These are phyloP conservation scores for Xiphophorus maculatus DNA, from an alignment of 2,113 vertebrate species.

Conservation along the genomic window DNA sequence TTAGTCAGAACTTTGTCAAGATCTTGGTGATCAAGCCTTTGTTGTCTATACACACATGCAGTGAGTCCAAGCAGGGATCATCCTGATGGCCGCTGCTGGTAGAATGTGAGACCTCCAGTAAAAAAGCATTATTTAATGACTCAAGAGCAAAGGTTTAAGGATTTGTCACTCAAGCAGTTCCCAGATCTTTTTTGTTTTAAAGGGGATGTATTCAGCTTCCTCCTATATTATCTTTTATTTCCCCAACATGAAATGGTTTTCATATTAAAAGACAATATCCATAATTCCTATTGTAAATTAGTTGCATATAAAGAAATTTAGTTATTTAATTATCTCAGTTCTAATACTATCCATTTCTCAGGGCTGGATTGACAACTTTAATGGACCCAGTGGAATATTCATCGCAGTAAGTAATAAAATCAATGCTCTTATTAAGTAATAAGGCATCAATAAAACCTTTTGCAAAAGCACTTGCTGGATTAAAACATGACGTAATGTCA, in stretches of 20 bases:
- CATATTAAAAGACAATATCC: neutral
- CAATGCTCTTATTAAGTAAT: neutral
- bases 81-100: neutral
- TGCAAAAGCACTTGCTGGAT: no score
- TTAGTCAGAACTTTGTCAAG: neutral
- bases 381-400: conserved; percentile 96
- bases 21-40: neutral
- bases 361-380: conserved; percentile 99
- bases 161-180: neutral
- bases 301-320: neutral
- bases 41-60: neutral
- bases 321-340: neutral
- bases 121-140: neutral
- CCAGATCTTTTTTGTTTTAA: neutral
- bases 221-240: no score
- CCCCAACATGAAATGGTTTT: no score
- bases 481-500: no score
- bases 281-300: neutral
- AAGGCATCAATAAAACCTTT: no score
- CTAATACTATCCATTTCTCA: conserved; percentile 46
- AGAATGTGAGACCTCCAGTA: conserved; percentile 4
- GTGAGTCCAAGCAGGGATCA: neutral
- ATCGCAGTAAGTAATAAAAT: conserved; percentile 89
- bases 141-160: neutral
- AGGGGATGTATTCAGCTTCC: neutral